Percentiles rank a stretch among this genome's conserved stretches.
These are phyloP conservation scores for Hyles vespertilio DNA, from an alignment of 1,140 invertebrate species.

Conservation along the genomic window DNA sequence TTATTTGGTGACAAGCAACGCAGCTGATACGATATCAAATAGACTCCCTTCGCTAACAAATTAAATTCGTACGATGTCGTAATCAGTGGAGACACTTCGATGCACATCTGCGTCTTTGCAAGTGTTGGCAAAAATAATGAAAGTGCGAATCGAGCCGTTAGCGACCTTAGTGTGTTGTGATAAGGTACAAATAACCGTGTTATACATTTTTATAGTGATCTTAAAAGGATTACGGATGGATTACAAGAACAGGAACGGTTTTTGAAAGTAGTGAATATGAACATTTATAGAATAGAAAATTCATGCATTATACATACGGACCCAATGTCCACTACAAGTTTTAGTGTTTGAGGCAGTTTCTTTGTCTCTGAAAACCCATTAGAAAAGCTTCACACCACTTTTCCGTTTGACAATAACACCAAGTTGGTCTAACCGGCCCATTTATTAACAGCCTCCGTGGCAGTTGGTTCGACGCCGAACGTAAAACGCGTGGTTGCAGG, in stretches of 20 bases:
- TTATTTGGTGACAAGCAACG: conserved; percentile 36
- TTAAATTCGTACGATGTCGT: conserved; percentile 59
- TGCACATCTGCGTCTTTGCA: conserved; percentile 54
- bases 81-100: conserved; percentile 57
- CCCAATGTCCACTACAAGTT: too few relatives aligned
- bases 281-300: too few relatives aligned
- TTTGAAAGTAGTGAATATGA: neutral
- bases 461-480: too few relatives aligned
- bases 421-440: too few relatives aligned
- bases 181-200: conserved; percentile 14
- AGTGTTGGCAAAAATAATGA: neutral
- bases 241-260: neutral
- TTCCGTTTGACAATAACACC: too few relatives aligned
- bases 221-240: conserved; percentile 47
- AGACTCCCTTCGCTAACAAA: conserved; percentile 39
- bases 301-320: too few relatives aligned
- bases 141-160: conserved; percentile 5
- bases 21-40: conserved; percentile 39
- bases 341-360: too few relatives aligned
- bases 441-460: too few relatives aligned
- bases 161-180: conserved; percentile 17
- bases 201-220: conserved; percentile 17
- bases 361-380: too few relatives aligned
- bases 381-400: too few relatives aligned
- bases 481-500: too few relatives aligned